These are phyloP conservation scores for Dendroctonus valens DNA, from an alignment of 1,140 invertebrate genomes.

Conservation along the genomic window DNA sequence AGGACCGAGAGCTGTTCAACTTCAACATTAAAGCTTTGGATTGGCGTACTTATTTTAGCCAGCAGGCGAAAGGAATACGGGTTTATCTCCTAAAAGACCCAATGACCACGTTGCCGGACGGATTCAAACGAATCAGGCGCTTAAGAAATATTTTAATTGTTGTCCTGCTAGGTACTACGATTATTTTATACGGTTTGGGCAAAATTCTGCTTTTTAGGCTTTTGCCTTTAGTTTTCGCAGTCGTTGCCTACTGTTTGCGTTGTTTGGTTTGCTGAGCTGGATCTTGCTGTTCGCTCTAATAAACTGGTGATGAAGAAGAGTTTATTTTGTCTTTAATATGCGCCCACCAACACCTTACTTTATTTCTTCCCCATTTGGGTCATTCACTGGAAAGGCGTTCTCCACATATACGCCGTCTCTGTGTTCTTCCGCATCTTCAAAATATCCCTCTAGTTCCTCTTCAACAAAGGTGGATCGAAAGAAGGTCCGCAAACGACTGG, in stretches of 20 bases:
- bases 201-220: constrained; percentile 33
- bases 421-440: too few species aligned
- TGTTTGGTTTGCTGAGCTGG: constrained; percentile 1
- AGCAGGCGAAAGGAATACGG: constrained; percentile 59
- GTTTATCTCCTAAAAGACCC: constrained; percentile 62
- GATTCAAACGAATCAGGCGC: constrained; percentile 26
- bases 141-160: constrained; percentile 16
- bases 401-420: too few species aligned
- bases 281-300: background rate
- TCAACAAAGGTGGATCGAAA: too few species aligned
- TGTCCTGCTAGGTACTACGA: background rate
- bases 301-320: too few species aligned
- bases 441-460: too few species aligned
- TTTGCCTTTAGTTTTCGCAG: constrained; percentile 12
- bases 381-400: too few species aligned
- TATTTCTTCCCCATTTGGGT: too few species aligned
- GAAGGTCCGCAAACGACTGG: too few species aligned
- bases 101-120: constrained; percentile 50
- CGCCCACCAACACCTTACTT: too few species aligned
- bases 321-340: too few species aligned
- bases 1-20: constrained; percentile 61
- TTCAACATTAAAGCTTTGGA: constrained; percentile 59
- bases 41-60: constrained; percentile 61
- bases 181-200: constrained; percentile 23
- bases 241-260: background rate